Base-by-base conservation (phyloP, 2,888 invertebrate genomes). In the Leptogaster cylindrica region DNA sequence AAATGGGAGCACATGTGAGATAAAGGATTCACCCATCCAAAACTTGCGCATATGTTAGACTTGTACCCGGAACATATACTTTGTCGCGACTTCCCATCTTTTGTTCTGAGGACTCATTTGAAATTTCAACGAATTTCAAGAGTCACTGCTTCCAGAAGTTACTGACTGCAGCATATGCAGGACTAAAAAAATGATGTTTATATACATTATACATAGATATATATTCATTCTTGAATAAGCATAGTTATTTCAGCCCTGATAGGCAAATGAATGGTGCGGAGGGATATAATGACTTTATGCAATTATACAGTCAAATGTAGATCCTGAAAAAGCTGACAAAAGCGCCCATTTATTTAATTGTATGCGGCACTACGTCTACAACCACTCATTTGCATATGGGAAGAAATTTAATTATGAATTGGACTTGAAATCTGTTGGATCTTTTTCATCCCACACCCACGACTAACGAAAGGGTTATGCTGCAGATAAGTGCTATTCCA, bases 331-430 rank as follows among this genome's bases (percentile, higher is more conserved):
- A 20, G 31, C 20, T 55, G 55, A 55, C 55, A 55, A 55, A 55
- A 36, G 36, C 23, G 36, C 36, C 23, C 36, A 55, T 48, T 48
- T 48, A 25, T 18, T 16, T 23, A 41, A 41, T 41, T 36, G 20
- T 20, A 36, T 55, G 55, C 25, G 39, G 39, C 25, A 36, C 31
- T 23, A 39, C 55, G 36, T 31, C 55, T 39, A 55, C 23, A 33
- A 20, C 36, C 55, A 25, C 23, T 55, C 55, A 39, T 55, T 39
- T 55, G 39, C 55, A 55, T 55, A 55, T 55, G 39, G 39, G 55
- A 55, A 55, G 55, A 55, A 55, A 55, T 55, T 55, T 55, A 55
- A 55, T 55, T 55, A 55, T 55, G 55, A 55, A 55, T 55, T 39
- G 55, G 55, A 39, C 55, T 36, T 55, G n/a, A 55, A 55, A 55